Conservation (phyloP, 2,888 invertebrate genomes). For the Cephus spinipes region DNA sequence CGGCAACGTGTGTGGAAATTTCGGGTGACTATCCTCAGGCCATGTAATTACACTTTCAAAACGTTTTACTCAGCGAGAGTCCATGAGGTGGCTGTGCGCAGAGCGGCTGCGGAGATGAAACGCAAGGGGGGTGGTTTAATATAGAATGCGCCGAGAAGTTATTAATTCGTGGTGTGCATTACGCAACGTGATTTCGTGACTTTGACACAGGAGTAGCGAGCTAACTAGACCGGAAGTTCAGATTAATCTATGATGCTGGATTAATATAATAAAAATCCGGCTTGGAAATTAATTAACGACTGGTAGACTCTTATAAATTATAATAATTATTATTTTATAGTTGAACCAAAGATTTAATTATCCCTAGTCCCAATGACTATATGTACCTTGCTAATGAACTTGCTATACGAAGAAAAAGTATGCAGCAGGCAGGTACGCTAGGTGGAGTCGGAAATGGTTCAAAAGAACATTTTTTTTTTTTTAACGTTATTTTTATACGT, state of each 20-base stretch:
- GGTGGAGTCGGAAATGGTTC: not conserved
- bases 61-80: not conserved
- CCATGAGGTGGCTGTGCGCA: not conserved
- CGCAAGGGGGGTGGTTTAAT: not conserved
- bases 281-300: not conserved
- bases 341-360: not conserved
- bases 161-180: not conserved
- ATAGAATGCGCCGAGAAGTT: not conserved
- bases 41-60: not conserved
- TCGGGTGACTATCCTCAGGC: not conserved
- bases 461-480: not conserved
- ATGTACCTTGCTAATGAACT: not conserved
- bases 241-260: slow-evolving; percentile 22
- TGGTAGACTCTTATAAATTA: not conserved
- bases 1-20: not conserved
- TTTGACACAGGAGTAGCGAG: not conserved
- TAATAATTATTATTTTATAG: not conserved
- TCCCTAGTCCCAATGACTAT: not conserved
- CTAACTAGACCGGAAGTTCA: slow-evolving; percentile 16
- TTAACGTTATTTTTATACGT: too few relatives aligned
- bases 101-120: too few relatives aligned
- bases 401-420: not conserved
- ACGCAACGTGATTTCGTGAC: not conserved
- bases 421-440: not conserved
- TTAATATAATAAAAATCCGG: slow-evolving; percentile 24